Evolutionary conservation across 2,113 vertebrate genomes (phyloP).

Genomic region (Apodemus speciosus): DNA sequence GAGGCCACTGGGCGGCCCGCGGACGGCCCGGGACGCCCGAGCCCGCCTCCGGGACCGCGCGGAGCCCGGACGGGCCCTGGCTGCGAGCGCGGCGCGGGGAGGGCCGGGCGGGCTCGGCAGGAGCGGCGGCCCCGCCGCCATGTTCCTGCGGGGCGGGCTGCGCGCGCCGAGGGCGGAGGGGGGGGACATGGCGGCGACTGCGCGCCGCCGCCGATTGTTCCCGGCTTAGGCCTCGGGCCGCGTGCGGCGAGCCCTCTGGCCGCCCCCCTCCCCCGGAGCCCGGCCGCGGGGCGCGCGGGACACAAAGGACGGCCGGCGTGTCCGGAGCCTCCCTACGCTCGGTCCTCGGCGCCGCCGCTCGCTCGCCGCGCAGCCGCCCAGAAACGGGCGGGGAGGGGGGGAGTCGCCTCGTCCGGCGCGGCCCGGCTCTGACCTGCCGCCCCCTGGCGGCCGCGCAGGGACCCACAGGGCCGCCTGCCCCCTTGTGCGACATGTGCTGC

Average conservation of each 20-base stretch:
- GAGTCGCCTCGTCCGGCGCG: slow-evolving; percentile 70
- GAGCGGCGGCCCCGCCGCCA: slow-evolving; percentile 89
- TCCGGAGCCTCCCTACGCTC: slow-evolving; percentile 18
- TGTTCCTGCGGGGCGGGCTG: slow-evolving; percentile 89
- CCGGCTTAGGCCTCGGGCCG: slow-evolving; percentile 89
- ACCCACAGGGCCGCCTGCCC: slow-evolving; percentile 63
- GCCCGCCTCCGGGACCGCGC: not conserved
- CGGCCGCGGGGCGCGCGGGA: slow-evolving; percentile 84
- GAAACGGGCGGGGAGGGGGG: slow-evolving; percentile 35
- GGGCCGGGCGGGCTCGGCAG: slow-evolving; percentile 71
- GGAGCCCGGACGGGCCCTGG: not conserved
- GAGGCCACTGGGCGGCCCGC: not conserved
- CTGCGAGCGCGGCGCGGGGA: slow-evolving; percentile 53
- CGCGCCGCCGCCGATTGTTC: slow-evolving; percentile 87
- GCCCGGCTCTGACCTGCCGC: slow-evolving; percentile 74
- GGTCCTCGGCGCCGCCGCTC: slow-evolving; percentile 45
- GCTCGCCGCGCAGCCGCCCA: slow-evolving; percentile 70
- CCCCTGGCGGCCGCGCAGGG: slow-evolving; percentile 66
- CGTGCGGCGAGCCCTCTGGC: slow-evolving; percentile 81
- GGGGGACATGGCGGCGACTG: slow-evolving; percentile 85
- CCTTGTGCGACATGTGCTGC: slow-evolving; percentile 82
- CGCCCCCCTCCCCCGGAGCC: not conserved
- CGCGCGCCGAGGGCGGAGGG: slow-evolving; percentile 86
- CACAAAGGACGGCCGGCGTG: slow-evolving; percentile 85
- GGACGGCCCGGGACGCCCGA: not conserved